Percentiles rank a stretch among this genome's conserved stretches.
These are phyloP conservation scores for Astreopora myriophthalma DNA, from an alignment of 64 coral and sea anemone genomes.

Conservation along the genomic window DNA sequence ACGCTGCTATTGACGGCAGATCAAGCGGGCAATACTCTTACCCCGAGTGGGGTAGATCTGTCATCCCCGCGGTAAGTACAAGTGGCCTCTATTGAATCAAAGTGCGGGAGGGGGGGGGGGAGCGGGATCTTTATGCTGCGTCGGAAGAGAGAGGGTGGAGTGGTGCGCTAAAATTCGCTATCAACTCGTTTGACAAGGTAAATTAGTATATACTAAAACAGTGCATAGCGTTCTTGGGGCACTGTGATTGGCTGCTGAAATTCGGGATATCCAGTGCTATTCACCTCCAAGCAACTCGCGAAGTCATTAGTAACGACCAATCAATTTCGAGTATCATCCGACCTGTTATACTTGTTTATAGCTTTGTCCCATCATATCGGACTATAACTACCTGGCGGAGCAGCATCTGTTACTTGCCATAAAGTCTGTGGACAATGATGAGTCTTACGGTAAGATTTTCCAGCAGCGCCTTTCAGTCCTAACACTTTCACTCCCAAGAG, in stretches of 20 bases:
- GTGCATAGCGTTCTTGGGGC: too few relatives aligned
- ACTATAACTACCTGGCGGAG: slow-evolving; percentile 57
- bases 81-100: background rate
- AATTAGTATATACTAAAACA: too few relatives aligned
- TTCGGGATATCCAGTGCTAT: too few relatives aligned
- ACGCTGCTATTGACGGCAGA: background rate
- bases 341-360: background rate
- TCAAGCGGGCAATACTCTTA: background rate
- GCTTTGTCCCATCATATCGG: slow-evolving; percentile 65
- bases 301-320: too few relatives aligned
- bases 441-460: slow-evolving; percentile 71
- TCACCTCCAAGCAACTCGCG: too few relatives aligned
- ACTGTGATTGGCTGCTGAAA: too few relatives aligned
- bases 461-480: background rate
- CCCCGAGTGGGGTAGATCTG: background rate
- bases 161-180: too few relatives aligned
- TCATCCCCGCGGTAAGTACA: slow-evolving; percentile 14
- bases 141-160: too few relatives aligned
- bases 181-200: too few relatives aligned
- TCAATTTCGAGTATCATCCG: too few relatives aligned
- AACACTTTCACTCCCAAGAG: background rate
- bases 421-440: slow-evolving; percentile 77
- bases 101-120: background rate
- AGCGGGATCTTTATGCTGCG: too few relatives aligned
- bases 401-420: slow-evolving; percentile 79